Evolutionary conservation across 1,140 invertebrate genomes (phyloP), one percentile per base, ranked within the genome.

Genomic region (Diorhabda carinulata): DNA sequence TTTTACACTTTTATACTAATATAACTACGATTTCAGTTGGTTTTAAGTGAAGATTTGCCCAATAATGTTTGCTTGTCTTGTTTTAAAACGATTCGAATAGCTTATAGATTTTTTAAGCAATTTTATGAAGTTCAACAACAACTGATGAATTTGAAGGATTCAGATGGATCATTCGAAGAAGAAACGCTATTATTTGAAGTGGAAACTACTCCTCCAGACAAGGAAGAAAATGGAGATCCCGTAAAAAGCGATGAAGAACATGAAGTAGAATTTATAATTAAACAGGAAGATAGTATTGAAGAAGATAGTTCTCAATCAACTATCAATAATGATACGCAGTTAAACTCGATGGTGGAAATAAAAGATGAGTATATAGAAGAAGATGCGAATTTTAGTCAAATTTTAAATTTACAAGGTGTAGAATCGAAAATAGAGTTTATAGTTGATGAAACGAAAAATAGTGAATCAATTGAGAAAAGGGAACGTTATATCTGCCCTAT

Each of bases 1-100:
- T 40, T 5, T 60, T 10, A 41, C 10, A 8, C 8, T 41, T 60
- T 40, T 6, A 2, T 42, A 60, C 8, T 25, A 40, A 41, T 60
- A 3, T 8, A 60, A 60, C 8, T 10, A 9, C 0, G 4, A 10
- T 60, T 60, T 5, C 25, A 60, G 58, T 41, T 60, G 4, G 58
- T 41, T 60, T 60, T 60, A 41, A 40, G 58, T 41, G 58, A 60
- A 25, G 42, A 42, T 60, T 41, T 60, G 4, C 58, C 58, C 9
- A 25, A 60, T 8, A 10, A 5, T 60, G 58, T 60, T 41, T 60
- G 58, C 25, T 41, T 60, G 25, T 8, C 10, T 41, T 60, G 58
- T 25, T 60, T 60, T 41, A 60, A 60, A 8, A 60, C 9, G 2
- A 60, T 60, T 3, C 25, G 58, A 6, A 2, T 60, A 3, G 58